phyloP scores from a whole-genome alignment of 2,113 vertebrate species.

The Etheostoma cragini region DNA sequence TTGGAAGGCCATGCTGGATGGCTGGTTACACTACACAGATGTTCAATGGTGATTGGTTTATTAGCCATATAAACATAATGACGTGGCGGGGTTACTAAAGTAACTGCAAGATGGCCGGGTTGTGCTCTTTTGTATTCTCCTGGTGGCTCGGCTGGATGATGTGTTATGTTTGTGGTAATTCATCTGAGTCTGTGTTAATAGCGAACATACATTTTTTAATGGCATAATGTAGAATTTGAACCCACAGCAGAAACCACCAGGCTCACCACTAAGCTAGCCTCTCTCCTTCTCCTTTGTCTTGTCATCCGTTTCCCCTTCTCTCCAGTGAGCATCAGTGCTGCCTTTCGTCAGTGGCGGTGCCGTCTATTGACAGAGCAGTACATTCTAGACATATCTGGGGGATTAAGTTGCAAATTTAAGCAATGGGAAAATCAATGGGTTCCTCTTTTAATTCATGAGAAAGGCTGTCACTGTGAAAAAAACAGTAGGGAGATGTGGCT shows the following conservation, averaged over 20 bases:
- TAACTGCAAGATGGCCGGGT: conserved; percentile 18
- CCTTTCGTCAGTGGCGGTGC: conserved; percentile 59
- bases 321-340: conserved; percentile 33
- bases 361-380: conserved; percentile 77
- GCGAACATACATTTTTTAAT: conserved; percentile 49
- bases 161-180: conserved; percentile 58
- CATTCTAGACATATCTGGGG: conserved; percentile 78
- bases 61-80: conserved; percentile 73
- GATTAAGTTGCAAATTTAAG: conserved; percentile 83
- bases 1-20: conserved; percentile 52
- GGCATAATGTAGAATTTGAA: conserved; percentile 35
- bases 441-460: conserved; percentile 84
- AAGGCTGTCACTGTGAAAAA: conserved; percentile 73
- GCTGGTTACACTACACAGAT: conserved; percentile 74
- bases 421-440: conserved; percentile 83
- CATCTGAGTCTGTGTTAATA: conserved; percentile 55
- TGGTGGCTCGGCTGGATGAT: conserved; percentile 47
- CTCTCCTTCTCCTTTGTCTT: conserved; percentile 62
- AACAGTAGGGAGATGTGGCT: conserved; percentile 68
- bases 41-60: conserved; percentile 73
- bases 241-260: conserved; percentile 47
- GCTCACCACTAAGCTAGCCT: conserved; percentile 34
- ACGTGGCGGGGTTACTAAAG: conserved; percentile 53
- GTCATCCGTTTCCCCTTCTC: conserved; percentile 59
- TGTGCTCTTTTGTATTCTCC: conserved; percentile 37